These are phyloP conservation scores for Platyrinchus mystaceus DNA, from an alignment of 2,797 vertebrate species.

Conservation along the genomic window DNA sequence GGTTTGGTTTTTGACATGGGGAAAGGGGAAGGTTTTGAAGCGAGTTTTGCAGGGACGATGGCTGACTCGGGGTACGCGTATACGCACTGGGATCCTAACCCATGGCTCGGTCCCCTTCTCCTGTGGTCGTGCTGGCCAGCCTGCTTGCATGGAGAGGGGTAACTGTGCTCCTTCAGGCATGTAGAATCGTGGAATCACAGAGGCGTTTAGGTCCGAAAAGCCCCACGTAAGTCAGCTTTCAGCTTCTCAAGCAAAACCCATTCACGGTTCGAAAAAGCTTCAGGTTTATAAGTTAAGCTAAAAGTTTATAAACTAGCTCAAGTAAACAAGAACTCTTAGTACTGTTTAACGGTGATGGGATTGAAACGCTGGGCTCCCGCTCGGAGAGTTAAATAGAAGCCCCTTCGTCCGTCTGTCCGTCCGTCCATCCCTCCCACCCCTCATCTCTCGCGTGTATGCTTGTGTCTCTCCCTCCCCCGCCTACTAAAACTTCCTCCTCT, in stretches of 20 bases:
- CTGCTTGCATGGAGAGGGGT: rapidly evolving
- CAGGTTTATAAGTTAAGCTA: not conserved
- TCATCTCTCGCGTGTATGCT: not conserved
- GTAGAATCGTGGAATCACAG: not conserved
- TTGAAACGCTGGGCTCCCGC: not conserved
- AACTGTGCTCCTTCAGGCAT: not conserved
- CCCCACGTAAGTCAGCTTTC: not conserved
- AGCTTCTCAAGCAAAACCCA: not conserved
- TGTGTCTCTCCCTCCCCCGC: too few relatives aligned
- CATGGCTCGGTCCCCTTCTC: not conserved
- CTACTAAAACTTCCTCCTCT: rapidly evolving
- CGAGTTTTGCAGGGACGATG: not conserved
- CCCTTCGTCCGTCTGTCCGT: not conserved
- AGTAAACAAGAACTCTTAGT: not conserved
- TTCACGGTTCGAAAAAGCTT: not conserved
- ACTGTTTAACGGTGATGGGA: not conserved
- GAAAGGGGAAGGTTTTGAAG: too few relatives aligned
- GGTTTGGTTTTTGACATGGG: rapidly evolving
- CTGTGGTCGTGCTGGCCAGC: not conserved
- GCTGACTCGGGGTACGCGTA: rapidly evolving
- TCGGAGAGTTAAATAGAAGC: not conserved
- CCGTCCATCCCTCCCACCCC: not conserved
- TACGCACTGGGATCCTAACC: not conserved
- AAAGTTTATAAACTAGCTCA: not conserved
- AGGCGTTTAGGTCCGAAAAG: not conserved